Percentiles rank a stretch among this genome's conserved stretches.
These are phyloP conservation scores for Allobates femoralis DNA, from an alignment of 2,797 vertebrate genomes.

Conservation along the genomic window DNA sequence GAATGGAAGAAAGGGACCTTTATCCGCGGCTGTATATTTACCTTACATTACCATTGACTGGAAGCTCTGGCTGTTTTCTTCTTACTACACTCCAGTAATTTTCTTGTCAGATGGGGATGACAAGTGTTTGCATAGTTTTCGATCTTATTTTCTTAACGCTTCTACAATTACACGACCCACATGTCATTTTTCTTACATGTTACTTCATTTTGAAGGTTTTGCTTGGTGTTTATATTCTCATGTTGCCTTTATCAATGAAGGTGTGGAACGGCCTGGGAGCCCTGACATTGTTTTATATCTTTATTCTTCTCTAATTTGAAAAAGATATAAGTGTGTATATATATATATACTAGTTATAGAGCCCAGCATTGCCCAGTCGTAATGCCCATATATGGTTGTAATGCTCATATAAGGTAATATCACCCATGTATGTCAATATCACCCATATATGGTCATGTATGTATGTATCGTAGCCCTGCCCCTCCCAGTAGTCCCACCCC, in stretches of 20 bases:
- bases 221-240: not conserved
- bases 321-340: too few species aligned
- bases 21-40: constrained; percentile 31
- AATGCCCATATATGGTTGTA: too few species aligned
- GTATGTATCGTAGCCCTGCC: too few species aligned
- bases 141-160: constrained; percentile 25
- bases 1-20: not conserved
- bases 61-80: not conserved
- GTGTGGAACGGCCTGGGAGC: not conserved
- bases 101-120: constrained; percentile 22
- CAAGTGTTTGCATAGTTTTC: constrained; percentile 22
- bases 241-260: not conserved
- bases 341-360: too few species aligned
- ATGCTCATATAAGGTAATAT: too few species aligned
- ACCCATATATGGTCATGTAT: too few species aligned
- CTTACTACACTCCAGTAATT: constrained; percentile 18
- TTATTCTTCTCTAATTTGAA: too few species aligned
- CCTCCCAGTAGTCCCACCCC: too few species aligned
- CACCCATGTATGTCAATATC: too few species aligned
- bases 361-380: too few species aligned
- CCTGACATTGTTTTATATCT: too few species aligned
- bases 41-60: constrained; percentile 35
- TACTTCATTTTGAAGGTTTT: not conserved
- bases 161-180: not conserved
- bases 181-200: not conserved